Evolutionary conservation across 2,113 vertebrate genomes (phyloP).

Genomic region (Eretmochelys imbricata): DNA sequence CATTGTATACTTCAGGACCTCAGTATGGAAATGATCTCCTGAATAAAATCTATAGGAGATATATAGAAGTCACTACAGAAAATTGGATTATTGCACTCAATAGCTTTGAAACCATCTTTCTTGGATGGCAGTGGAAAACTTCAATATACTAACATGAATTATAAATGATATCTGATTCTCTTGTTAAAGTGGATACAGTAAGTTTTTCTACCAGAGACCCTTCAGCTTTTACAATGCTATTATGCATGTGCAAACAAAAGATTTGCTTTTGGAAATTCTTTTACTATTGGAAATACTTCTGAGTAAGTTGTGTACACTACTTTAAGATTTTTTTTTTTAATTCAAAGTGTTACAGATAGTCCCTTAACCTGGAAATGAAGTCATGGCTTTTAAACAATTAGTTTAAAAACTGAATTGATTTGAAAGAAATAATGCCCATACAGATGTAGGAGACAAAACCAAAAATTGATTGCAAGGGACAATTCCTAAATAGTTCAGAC

Average conservation of each 20-base stretch:
- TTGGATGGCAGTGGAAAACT: conserved; percentile 78
- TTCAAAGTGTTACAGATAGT: conserved; percentile 50
- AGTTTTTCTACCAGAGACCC: conserved; percentile 60
- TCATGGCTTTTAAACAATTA: conserved; percentile 83
- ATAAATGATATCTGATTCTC: conserved; percentile 83
- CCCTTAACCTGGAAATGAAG: conserved; percentile 70
- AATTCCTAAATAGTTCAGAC: conserved; percentile 85
- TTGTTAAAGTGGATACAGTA: conserved; percentile 64
- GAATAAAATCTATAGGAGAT: conserved; percentile 75
- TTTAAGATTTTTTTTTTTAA: conserved; percentile 43
- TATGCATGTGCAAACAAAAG: conserved; percentile 29
- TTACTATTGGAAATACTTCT: conserved; percentile 16
- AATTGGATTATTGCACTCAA: conserved; percentile 82
- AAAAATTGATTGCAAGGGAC: conserved; percentile 81
- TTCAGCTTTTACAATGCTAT: conserved; percentile 58
- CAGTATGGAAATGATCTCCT: conserved; percentile 69
- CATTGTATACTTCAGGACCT: conserved; percentile 58
- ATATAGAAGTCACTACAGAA: conserved; percentile 80
- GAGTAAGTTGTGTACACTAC: conserved; percentile 27
- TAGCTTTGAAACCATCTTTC: conserved; percentile 79
- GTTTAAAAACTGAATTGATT: conserved; percentile 83
- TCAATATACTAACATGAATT: conserved; percentile 89
- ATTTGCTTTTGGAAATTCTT: conserved; percentile 55
- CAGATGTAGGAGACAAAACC: conserved; percentile 70
- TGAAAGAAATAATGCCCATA: conserved; percentile 68